Conservation (phyloP, 2,113 vertebrate species). For the Phodopus roborovskii region DNA sequence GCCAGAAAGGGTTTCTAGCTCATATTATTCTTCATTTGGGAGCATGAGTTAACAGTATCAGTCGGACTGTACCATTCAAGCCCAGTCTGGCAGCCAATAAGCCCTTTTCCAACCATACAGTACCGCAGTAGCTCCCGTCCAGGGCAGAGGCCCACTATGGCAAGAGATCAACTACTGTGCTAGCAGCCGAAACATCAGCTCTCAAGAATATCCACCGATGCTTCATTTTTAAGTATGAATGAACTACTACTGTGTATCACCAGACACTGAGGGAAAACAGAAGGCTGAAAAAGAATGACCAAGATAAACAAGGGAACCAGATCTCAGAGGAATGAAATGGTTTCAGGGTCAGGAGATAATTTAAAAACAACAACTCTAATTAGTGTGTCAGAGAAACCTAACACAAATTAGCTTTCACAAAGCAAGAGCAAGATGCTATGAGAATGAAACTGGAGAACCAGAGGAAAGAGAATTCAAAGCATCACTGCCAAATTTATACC, state of each 20-base stretch:
- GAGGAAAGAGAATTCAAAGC: conserved; percentile 39
- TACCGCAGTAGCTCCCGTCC: neutral
- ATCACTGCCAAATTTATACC: neutral
- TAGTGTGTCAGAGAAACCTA: conserved; percentile 48
- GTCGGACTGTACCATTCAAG: neutral
- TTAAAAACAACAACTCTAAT: conserved; percentile 59
- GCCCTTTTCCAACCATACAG: neutral
- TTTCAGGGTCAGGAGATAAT: conserved; percentile 63
- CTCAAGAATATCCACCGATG: neutral
- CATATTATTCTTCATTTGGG: neutral
- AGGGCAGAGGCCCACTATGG: neutral
- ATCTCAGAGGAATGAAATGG: conserved; percentile 51
- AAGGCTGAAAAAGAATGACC: conserved; percentile 63
- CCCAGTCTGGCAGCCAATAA: neutral
- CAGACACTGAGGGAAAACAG: conserved; percentile 53
- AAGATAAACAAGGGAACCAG: conserved; percentile 74
- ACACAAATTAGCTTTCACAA: conserved; percentile 18
- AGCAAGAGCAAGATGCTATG: conserved; percentile 37
- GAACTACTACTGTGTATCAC: neutral
- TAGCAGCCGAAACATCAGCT: neutral
- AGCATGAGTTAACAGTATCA: neutral
- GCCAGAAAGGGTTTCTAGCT: neutral
- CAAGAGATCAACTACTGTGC: neutral
- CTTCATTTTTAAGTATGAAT: conserved; percentile 17
- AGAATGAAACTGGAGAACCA: conserved; percentile 24